phyloP scores from a whole-genome alignment of 2,888 invertebrate genomes.

The Lithosia quadra region DNA sequence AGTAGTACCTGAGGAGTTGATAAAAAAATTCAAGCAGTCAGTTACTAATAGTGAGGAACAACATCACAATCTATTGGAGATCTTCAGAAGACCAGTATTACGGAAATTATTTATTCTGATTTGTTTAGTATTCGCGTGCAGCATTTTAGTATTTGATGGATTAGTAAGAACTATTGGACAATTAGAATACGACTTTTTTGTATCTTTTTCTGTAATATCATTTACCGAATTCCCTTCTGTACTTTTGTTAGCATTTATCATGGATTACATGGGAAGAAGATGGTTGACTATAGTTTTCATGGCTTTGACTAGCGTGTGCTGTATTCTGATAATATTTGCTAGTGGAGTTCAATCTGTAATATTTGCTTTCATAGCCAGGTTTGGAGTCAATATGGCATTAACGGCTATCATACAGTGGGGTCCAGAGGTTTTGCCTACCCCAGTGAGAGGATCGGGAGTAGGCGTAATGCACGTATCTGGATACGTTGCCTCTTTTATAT shows the following conservation, averaged over 20 bases:
- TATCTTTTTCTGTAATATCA: slow-evolving; percentile 71
- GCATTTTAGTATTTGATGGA: slow-evolving; percentile 67
- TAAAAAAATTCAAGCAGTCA: slow-evolving; percentile 59
- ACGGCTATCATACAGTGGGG: slow-evolving; percentile 67
- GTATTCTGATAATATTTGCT: slow-evolving; percentile 59
- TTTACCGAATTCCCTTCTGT: slow-evolving; percentile 71
- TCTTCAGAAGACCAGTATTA: slow-evolving; percentile 60
- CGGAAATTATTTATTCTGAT: slow-evolving; percentile 63
- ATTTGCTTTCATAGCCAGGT: slow-evolving; percentile 67
- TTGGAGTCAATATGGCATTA: slow-evolving; percentile 66
- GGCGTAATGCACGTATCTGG: slow-evolving; percentile 68
- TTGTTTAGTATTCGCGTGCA: slow-evolving; percentile 66
- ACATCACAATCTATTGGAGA: slow-evolving; percentile 55
- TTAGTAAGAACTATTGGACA: slow-evolving; percentile 66
- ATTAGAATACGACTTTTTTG: slow-evolving; percentile 67
- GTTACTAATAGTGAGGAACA: slow-evolving; percentile 45
- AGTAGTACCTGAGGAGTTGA: slow-evolving; percentile 58
- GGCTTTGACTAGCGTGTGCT: slow-evolving; percentile 59
- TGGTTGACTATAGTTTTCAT: slow-evolving; percentile 64
- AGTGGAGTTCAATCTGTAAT: slow-evolving; percentile 60
- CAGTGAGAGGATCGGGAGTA: slow-evolving; percentile 70
- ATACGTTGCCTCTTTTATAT: slow-evolving; percentile 63
- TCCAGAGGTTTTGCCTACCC: slow-evolving; percentile 67
- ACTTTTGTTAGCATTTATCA: slow-evolving; percentile 63
- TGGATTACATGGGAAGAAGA: slow-evolving; percentile 69